A percentile compares a stretch with the other conserved stretches of the same genome.
These are phyloP conservation scores for Zygogramma bicolorata DNA, from an alignment of 2,888 invertebrate species.

Conservation along the genomic window DNA sequence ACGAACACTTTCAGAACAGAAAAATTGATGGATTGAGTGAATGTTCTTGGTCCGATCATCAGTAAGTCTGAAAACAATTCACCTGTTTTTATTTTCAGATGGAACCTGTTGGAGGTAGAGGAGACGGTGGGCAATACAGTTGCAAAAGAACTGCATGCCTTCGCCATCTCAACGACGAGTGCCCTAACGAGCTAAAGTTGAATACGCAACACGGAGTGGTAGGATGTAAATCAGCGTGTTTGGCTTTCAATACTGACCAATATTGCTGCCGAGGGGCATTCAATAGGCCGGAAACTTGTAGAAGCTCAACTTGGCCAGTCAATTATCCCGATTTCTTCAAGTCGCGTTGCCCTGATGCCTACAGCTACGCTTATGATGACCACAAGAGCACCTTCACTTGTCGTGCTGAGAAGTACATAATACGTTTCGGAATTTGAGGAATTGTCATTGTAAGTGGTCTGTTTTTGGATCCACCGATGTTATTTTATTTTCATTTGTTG, in stretches of 20 bases:
- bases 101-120: slow-evolving; percentile 54
- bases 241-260: slow-evolving; percentile 65
- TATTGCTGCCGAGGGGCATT: slow-evolving; percentile 68
- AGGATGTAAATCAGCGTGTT: slow-evolving; percentile 69
- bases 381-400: slow-evolving; percentile 68
- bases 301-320: slow-evolving; percentile 59
- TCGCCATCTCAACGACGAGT: slow-evolving; percentile 60
- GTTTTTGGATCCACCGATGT: no score
- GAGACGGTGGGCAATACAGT: slow-evolving; percentile 59
- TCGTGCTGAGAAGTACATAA: slow-evolving; percentile 55
- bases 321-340: slow-evolving; percentile 67
- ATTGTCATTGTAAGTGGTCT: neutral
- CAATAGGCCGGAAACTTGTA: slow-evolving; percentile 65
- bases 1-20: no score
- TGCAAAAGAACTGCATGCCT: slow-evolving; percentile 62
- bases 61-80: no score
- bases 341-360: slow-evolving; percentile 68
- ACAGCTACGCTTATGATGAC: slow-evolving; percentile 71
- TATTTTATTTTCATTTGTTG: no score
- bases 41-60: no score
- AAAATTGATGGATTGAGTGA: no score
- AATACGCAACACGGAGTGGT: slow-evolving; percentile 55
- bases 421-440: slow-evolving; percentile 54
- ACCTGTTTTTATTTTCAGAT: slow-evolving; percentile 51
- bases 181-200: slow-evolving; percentile 61